These are phyloP conservation scores for Agriopis marginaria DNA, from an alignment of 2,888 invertebrate genomes.

Conservation along the genomic window DNA sequence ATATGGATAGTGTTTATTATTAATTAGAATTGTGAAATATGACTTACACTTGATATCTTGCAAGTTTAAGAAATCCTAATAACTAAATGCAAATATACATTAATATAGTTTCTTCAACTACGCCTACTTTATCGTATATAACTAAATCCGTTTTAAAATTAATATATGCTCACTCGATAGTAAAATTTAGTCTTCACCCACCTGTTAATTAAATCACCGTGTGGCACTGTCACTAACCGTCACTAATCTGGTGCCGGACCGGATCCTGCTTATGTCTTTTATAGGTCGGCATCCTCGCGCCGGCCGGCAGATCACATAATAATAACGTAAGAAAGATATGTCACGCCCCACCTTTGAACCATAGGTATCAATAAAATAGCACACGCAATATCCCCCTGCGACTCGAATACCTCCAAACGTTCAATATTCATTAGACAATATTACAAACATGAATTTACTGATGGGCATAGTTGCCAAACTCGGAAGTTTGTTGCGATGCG, in stretches of 20 bases:
- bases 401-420: conserved; percentile 54
- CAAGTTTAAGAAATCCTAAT: too few species aligned
- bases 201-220: conserved; percentile 63
- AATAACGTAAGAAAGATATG: conserved; percentile 49
- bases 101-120: too few species aligned
- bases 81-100: too few species aligned
- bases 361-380: conserved; percentile 43
- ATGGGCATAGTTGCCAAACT: conserved; percentile 61
- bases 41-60: too few species aligned
- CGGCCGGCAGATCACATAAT: conserved; percentile 36
- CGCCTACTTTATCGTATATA: too few species aligned
- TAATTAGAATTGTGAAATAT: too few species aligned
- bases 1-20: too few species aligned
- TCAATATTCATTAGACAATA: conserved; percentile 69
- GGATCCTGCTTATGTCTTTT: conserved; percentile 74
- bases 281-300: conserved; percentile 72
- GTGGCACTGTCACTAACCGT: conserved; percentile 67
- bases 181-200: conserved; percentile 45
- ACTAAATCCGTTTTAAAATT: neutral
- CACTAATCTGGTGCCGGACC: conserved; percentile 65
- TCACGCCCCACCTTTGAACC: conserved; percentile 60
- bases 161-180: neutral
- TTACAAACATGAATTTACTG: conserved; percentile 63
- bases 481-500: conserved; percentile 47
- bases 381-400: conserved; percentile 47